Base-by-base conservation (phyloP, 1,140 invertebrate species). In the Drosophila persimilis region DNA sequence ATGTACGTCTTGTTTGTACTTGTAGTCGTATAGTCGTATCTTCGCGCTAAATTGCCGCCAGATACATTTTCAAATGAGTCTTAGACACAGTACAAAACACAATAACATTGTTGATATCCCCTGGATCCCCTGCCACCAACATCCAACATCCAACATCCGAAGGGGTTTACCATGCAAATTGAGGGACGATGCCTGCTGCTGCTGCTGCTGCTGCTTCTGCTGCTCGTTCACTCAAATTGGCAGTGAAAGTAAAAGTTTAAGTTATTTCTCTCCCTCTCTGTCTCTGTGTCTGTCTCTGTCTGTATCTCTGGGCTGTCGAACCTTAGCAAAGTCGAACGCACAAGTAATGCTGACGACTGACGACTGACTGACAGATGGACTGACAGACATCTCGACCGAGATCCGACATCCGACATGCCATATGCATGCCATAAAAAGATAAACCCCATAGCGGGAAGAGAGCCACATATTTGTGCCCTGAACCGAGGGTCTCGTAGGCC, bases 181-280 rank as follows among this genome's bases (percentile, higher is more conserved):
- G 77, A 74, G 81, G 59, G 73, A 43, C 75, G 57, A 51, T 56
- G 66, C 64, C 48, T 48, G 24, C 24, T 5, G 24, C 24, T 3
- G 24, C 24, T 24, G 24, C 24, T 24, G 24, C 0, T 26, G 64
- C 56, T 41, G 56, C 43, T 44, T 51, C 57, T 57, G 47, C 15
- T 26, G 20, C 59, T 74, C 69, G 71, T 63, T 74, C 64, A 73
- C 58, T 57, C 73, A 75, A 88, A 81, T 88, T 88, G 83, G 67
- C 83, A 86, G 83, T 88, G 83, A 86, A 86, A 86, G 83, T 86
- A 86, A 86, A 86, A 86, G 81, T 69, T 85, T 52, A 88, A 88
- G 57, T 61, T 76, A 88, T 88, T 83, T 85, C 62, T 50, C 57
- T 47, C 41, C 39, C n/a, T 5, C 17, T 24, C 73, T 54, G 0